Evolutionary conservation across 2,113 vertebrate genomes (phyloP), one percentile per base, ranked within the genome.

Genomic region (Falcunculus frontatus): DNA sequence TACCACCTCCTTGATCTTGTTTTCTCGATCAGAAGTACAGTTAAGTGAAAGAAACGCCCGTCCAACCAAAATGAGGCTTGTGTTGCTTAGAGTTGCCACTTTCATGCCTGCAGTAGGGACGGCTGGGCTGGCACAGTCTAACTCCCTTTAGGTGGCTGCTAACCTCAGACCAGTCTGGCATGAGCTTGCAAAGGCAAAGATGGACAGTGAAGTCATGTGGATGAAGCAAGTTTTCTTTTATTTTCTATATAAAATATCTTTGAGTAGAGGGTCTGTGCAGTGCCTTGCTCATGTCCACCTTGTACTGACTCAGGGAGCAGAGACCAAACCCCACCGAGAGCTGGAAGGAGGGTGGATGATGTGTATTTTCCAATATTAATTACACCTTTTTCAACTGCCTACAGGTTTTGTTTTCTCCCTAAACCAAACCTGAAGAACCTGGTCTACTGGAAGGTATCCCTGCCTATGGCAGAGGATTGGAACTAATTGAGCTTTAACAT

Each of bases 1-100:
- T 83, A 96, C 91, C 95, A 97, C 93, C 91, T 98, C 96, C 97
- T 98, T 94, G 97, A 98, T 96, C 97, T 97, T 97, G 93, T 98
- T 98, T 98, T 97, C 97, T 97, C 93, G 13, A 84, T 86, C 65
- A 96, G 97, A 98, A 97, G 96, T 97, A 94, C 89, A 94, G 81
- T 67, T 94, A 65, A 94, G 84, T 50, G 87, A 92, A 95, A 89
- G 74, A 76, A 67, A 63, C 1, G 1, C 37, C 67, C 16, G 21
- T 94, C 86, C 85, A 77, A 29, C 30, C 1, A 3, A 62, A 76
- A 96, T 62, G 86, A 81, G 55, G 21, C 82, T 78, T 73, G 35
- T 92, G 67, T 56, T 53, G 90, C 90, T 81, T 47, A 62, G 93
- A 95, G 72, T 63, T 55, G 16, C n/a, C 70, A 33, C 50, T 74